Evolutionary conservation across 2,797 vertebrate genomes (phyloP).

Genomic region (Ibycter americanus): DNA sequence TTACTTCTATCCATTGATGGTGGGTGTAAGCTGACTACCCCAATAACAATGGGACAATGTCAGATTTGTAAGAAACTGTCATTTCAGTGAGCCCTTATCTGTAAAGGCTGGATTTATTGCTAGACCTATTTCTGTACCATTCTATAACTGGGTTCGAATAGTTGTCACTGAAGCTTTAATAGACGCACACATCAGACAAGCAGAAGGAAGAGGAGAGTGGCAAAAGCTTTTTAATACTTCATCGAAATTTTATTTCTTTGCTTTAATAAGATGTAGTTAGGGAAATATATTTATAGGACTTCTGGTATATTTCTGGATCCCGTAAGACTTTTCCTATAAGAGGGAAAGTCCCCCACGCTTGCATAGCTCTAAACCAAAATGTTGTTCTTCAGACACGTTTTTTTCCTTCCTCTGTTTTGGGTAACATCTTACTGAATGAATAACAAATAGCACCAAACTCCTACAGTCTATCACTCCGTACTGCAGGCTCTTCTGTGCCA

Average conservation of each 20-base stretch:
- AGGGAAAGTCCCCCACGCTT: not conserved
- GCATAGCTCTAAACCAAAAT: not conserved
- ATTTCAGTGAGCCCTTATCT: not conserved
- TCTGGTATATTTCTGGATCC: not conserved
- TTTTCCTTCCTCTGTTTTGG: not conserved
- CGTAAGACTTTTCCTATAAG: not conserved
- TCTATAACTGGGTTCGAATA: not conserved
- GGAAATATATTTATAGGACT: not conserved
- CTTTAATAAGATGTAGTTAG: constrained; percentile 21
- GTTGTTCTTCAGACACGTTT: not conserved
- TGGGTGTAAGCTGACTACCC: not conserved
- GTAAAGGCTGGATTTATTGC: not conserved
- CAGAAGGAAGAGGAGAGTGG: not conserved
- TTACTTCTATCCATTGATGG: not conserved
- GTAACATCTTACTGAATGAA: not conserved
- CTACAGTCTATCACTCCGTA: not conserved
- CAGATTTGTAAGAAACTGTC: not conserved
- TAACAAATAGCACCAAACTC: not conserved
- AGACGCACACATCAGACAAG: not conserved
- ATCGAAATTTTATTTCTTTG: constrained; percentile 27
- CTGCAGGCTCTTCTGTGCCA: not conserved
- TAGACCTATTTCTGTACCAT: not conserved
- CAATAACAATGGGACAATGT: not conserved
- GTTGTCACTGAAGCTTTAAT: constrained; percentile 19
- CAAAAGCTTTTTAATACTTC: constrained; percentile 29